phyloP scores from a whole-genome alignment of 2,888 invertebrate genomes.

The Andrena camellia region DNA sequence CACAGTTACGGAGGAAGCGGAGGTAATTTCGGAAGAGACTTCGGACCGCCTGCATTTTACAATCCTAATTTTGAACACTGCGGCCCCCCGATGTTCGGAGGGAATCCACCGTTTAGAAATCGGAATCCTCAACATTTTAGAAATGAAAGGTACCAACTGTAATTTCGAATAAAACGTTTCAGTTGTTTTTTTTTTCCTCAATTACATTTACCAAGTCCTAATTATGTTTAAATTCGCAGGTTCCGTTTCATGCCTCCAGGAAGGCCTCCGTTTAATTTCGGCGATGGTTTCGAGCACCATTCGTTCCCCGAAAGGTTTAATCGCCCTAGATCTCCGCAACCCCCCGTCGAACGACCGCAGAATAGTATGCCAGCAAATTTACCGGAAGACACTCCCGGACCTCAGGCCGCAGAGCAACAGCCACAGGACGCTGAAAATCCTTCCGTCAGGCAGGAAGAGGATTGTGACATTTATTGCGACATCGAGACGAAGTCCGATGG shows the following conservation, averaged over 20 bases:
- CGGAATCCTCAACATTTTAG: constrained; percentile 81
- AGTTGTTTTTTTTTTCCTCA: background rate
- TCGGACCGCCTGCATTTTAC: constrained; percentile 77
- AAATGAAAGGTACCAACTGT: constrained; percentile 62
- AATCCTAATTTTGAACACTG: constrained; percentile 79
- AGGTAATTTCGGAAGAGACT: constrained; percentile 78
- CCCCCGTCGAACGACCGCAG: constrained; percentile 44
- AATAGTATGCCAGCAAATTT: constrained; percentile 63
- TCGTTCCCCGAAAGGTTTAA: constrained; percentile 58
- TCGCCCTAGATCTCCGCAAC: constrained; percentile 58
- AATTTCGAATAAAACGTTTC: background rate
- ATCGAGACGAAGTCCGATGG: constrained; percentile 85
- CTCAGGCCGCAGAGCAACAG: constrained; percentile 57
- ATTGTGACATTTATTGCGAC: constrained; percentile 88
- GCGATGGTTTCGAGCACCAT: constrained; percentile 50
- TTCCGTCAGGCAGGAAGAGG: constrained; percentile 78
- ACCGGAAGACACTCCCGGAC: constrained; percentile 66
- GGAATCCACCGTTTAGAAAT: constrained; percentile 77
- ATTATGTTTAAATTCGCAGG: constrained; percentile 24
- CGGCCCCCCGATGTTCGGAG: constrained; percentile 75
- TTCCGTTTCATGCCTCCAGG: constrained; percentile 65
- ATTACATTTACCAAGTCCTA: background rate
- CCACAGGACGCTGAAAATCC: constrained; percentile 38
- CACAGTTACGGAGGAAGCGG: constrained; percentile 84
- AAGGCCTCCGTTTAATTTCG: constrained; percentile 59